A percentile compares a stretch with the other conserved stretches of the same genome.
phyloP scores from a whole-genome alignment of 2,113 vertebrate genomes.

The Thinocorus orbignyianus region DNA sequence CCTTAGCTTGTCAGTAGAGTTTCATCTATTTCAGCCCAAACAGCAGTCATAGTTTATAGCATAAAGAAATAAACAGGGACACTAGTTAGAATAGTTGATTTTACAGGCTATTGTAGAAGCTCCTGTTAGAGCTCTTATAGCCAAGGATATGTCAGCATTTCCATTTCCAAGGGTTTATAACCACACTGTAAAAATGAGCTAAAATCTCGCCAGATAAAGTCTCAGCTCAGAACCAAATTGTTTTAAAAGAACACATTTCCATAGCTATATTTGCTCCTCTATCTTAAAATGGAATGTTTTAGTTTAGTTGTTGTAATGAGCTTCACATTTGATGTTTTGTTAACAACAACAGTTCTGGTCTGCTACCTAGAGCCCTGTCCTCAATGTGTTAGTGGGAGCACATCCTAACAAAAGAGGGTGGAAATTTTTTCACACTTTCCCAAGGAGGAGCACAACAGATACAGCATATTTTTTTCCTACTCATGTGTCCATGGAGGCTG shows the following conservation, averaged over 20 bases:
- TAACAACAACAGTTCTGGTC: neutral
- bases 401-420: neutral
- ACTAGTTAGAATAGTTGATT: neutral
- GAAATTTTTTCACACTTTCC: neutral
- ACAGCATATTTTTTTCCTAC: neutral
- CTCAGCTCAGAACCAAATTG: neutral
- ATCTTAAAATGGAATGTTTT: neutral
- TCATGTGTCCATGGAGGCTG: neutral
- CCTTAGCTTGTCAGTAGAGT: neutral
- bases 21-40: neutral
- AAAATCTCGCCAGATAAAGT: neutral
- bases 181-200: neutral
- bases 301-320: neutral
- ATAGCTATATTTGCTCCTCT: neutral
- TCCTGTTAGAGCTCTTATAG: neutral
- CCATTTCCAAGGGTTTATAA: conserved; percentile 18
- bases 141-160: conserved; percentile 1
- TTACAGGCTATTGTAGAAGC: neutral
- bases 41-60: neutral
- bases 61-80: neutral
- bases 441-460: neutral
- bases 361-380: neutral
- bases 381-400: neutral
- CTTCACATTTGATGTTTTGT: neutral
- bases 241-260: conserved; percentile 3